phyloP scores from a whole-genome alignment of 1,140 invertebrate species.

The Saxidomus purpurata region DNA sequence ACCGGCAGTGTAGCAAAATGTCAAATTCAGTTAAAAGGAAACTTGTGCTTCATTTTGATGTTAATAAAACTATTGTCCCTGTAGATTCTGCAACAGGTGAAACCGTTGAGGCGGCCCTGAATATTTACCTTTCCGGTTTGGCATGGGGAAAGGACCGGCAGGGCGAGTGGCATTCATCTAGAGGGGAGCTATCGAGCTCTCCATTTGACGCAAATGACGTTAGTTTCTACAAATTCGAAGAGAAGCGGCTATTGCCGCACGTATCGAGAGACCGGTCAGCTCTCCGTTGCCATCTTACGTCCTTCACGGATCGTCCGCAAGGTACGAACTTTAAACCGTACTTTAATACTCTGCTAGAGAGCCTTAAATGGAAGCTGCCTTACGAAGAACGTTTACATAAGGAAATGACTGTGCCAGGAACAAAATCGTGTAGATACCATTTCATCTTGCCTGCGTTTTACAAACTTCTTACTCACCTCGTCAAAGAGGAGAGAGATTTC shows the following conservation, averaged over 20 bases:
- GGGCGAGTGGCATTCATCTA: conserved; percentile 45
- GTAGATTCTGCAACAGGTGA: conserved; percentile 65
- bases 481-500: conserved; percentile 38
- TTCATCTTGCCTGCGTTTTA: conserved; percentile 64
- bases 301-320: conserved; percentile 62
- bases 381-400: conserved; percentile 51
- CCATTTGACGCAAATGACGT: conserved; percentile 4
- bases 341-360: conserved; percentile 37
- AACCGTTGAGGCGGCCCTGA: conserved; percentile 55
- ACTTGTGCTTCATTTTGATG: conserved; percentile 61
- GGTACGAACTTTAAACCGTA: conserved; percentile 51
- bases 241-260: conserved; percentile 26
- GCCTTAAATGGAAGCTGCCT: conserved; percentile 46
- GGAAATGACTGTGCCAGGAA: conserved; percentile 48
- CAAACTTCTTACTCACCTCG: conserved; percentile 36
- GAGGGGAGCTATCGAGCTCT: neutral
- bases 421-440: conserved; percentile 34
- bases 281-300: conserved; percentile 29
- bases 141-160: conserved; percentile 52
- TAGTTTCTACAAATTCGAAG: conserved; percentile 63
- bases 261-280: neutral
- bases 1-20: neutral
- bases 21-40: conserved; percentile 25
- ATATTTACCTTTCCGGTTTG: conserved; percentile 52
- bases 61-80: conserved; percentile 65